phyloP scores from a whole-genome alignment of 2,888 invertebrate species.

The Cosmia trapezina region DNA sequence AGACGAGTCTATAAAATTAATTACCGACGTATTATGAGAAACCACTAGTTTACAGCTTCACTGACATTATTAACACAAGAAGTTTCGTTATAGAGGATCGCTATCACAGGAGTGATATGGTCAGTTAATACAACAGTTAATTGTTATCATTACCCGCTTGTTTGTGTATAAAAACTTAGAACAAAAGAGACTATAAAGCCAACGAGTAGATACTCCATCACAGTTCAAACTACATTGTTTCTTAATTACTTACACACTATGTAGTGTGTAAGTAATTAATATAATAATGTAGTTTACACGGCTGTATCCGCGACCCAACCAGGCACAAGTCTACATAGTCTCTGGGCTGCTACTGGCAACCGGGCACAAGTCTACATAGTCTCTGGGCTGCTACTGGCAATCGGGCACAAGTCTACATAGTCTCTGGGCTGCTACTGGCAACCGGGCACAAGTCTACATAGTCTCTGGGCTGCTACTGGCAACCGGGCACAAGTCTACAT shows the following conservation, averaged over 20 bases:
- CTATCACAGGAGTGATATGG: conserved; percentile 21
- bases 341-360: too few species aligned
- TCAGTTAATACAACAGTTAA: conserved; percentile 6
- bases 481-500: too few species aligned
- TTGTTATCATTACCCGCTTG: conserved; percentile 15
- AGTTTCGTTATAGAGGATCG: conserved; percentile 35
- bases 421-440: too few species aligned
- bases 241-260: too few species aligned
- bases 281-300: too few species aligned
- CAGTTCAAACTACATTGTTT: not conserved
- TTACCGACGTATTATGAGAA: conserved; percentile 26
- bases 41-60: conserved; percentile 24
- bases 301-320: not conserved
- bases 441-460: too few species aligned
- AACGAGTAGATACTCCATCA: not conserved
- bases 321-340: too few species aligned
- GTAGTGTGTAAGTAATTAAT: too few species aligned
- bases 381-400: too few species aligned
- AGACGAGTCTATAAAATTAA: not conserved
- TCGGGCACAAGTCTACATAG: too few species aligned
- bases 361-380: too few species aligned
- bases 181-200: conserved; percentile 30
- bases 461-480: too few species aligned
- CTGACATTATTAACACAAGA: conserved; percentile 50
- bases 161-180: conserved; percentile 13